Conservation (phyloP, 2,888 invertebrate species). For the Rhopalosiphum nymphaeae region DNA sequence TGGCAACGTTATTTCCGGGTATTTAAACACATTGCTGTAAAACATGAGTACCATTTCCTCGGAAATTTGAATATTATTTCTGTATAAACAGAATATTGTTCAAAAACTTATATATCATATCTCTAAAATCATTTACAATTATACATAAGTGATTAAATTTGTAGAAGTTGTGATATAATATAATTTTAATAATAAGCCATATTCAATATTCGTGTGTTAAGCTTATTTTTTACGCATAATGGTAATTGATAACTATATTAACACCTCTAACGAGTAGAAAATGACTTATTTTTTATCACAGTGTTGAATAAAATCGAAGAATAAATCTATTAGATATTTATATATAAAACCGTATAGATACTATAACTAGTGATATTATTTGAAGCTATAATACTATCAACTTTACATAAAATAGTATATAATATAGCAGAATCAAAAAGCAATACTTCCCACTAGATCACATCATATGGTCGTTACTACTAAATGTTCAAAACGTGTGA, state of each 20-base stretch:
- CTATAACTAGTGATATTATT: background rate
- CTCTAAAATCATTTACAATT: background rate
- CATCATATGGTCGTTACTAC: background rate
- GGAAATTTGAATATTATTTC: slow-evolving; percentile 1
- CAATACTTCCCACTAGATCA: background rate
- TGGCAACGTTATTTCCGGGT: background rate
- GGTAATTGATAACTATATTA: background rate
- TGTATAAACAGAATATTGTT: background rate
- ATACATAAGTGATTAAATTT: background rate
- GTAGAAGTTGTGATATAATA: background rate
- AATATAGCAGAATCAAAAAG: background rate
- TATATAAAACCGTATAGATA: background rate
- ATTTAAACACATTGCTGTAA: background rate
- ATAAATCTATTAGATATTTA: background rate
- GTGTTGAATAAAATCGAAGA: background rate
- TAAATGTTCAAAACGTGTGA: background rate
- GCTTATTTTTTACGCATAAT: background rate
- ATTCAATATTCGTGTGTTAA: no score
- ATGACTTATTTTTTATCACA: background rate
- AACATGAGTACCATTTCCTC: background rate
- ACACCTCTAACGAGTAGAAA: background rate
- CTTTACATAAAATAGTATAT: background rate
- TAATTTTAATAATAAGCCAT: background rate
- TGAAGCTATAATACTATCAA: background rate
- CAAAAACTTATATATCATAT: background rate